Evolutionary conservation across 2,113 vertebrate genomes (phyloP).

Genomic region (Rhabdornis inornatus): DNA sequence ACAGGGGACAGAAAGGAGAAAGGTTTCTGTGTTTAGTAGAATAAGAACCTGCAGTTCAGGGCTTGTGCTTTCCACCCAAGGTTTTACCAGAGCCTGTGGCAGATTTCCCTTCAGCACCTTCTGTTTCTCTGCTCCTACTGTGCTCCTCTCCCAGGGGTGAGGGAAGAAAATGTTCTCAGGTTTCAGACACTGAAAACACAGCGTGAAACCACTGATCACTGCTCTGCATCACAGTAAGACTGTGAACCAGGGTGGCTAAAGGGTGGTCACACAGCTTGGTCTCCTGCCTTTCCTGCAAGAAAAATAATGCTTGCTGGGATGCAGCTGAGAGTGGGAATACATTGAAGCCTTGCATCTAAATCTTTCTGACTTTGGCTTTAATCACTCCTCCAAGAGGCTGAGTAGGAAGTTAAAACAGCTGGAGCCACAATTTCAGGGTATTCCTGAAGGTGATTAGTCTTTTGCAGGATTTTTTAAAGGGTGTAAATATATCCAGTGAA

Average conservation of each 20-base stretch:
- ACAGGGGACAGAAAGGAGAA: not conserved
- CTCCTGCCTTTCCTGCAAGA: not conserved
- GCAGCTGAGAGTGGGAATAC: not conserved
- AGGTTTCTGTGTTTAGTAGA: not conserved
- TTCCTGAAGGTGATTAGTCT: not conserved
- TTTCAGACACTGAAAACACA: not conserved
- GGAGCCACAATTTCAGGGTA: not conserved
- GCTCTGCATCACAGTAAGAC: not conserved
- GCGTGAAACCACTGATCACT: not conserved
- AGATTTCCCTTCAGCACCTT: not conserved
- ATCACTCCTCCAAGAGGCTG: not conserved
- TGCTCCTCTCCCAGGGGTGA: not conserved
- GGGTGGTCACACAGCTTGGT: not conserved
- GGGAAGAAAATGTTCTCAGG: fast-evolving
- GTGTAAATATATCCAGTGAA: not conserved
- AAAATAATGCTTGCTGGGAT: not conserved
- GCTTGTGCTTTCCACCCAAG: not conserved
- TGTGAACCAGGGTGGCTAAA: not conserved
- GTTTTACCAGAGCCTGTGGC: not conserved
- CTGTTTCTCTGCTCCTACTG: not conserved
- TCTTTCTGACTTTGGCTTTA: not conserved
- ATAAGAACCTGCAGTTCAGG: not conserved
- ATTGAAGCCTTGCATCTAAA: not conserved
- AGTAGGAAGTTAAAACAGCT: conserved; percentile 10
- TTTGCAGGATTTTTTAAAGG: not conserved